These are phyloP conservation scores for Mercenaria mercenaria DNA, from an alignment of 1,140 invertebrate genomes.

Conservation along the genomic window DNA sequence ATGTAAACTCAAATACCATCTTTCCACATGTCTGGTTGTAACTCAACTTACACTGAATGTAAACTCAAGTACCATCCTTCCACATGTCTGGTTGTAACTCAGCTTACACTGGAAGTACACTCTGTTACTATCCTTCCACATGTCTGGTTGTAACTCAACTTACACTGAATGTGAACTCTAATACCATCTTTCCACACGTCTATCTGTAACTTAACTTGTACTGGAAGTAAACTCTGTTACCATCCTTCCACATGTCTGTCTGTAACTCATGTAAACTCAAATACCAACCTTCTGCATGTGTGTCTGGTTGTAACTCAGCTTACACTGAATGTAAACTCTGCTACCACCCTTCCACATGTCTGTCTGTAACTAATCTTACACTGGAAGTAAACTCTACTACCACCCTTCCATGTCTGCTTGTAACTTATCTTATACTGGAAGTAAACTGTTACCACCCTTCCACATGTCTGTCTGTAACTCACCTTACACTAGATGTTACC, in stretches of 20 bases:
- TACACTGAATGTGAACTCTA: too few relatives aligned
- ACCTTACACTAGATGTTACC: too few relatives aligned
- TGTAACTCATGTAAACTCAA: too few relatives aligned
- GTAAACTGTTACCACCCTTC: slow-evolving; percentile 92
- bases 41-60: slow-evolving; percentile 92
- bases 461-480: slow-evolving; percentile 96
- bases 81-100: slow-evolving; percentile 96
- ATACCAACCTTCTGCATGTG: too few relatives aligned
- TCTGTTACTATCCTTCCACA: slow-evolving; percentile 95
- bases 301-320: too few relatives aligned
- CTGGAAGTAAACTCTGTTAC: slow-evolving; percentile 94
- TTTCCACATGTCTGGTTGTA: too few relatives aligned
- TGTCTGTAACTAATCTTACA: slow-evolving; percentile 91
- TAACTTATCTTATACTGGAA: slow-evolving; percentile 93
- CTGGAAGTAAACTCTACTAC: slow-evolving; percentile 94
- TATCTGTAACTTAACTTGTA: slow-evolving; percentile 89
- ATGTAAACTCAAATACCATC: too few relatives aligned
- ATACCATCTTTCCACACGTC: too few relatives aligned
- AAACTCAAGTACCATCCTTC: slow-evolving; percentile 92
- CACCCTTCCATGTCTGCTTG: slow-evolving; percentile 94
- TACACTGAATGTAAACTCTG: slow-evolving; percentile 95
- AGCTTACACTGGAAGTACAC: slow-evolving; percentile 94
- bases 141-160: slow-evolving; percentile 95
- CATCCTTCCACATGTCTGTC: slow-evolving; percentile 96
- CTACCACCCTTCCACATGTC: slow-evolving; percentile 96